phyloP scores from a whole-genome alignment of 1,140 invertebrate species.

The Antheraea pernyi region DNA sequence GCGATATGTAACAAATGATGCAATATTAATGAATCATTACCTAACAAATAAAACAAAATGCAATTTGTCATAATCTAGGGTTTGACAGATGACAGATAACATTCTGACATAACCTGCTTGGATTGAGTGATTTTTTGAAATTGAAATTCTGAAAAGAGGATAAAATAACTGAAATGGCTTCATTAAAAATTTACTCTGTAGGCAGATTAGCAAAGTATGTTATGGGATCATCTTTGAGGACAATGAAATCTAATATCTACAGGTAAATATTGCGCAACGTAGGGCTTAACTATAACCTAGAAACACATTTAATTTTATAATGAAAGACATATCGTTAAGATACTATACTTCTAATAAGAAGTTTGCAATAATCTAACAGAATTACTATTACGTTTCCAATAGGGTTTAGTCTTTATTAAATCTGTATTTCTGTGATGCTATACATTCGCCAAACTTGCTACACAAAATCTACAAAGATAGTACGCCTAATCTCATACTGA shows the following conservation, averaged over 20 bases:
- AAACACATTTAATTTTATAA: slow-evolving; percentile 15
- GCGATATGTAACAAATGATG: slow-evolving; percentile 12
- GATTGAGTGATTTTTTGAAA: slow-evolving; percentile 14
- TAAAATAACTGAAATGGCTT: slow-evolving; percentile 47
- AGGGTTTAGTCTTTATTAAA: no score
- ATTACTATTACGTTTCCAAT: no score
- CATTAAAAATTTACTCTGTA: slow-evolving; percentile 64
- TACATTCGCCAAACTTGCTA: no score
- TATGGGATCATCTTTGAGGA: slow-evolving; percentile 47
- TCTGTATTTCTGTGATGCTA: no score
- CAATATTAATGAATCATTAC: slow-evolving; percentile 5
- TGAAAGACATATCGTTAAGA: background rate
- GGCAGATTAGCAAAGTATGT: slow-evolving; percentile 60
- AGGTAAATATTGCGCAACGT: slow-evolving; percentile 70
- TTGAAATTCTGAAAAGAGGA: slow-evolving; percentile 17
- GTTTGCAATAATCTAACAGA: no score
- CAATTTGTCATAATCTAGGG: slow-evolving; percentile 20
- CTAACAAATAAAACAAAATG: background rate
- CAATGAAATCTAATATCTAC: slow-evolving; percentile 52
- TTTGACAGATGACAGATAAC: slow-evolving; percentile 4
- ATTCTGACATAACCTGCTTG: slow-evolving; percentile 47
- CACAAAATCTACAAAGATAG: no score
- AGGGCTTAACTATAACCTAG: slow-evolving; percentile 43
- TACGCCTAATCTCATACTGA: no score
- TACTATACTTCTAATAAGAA: background rate